Evolutionary conservation across 2,113 vertebrate species (phyloP).

Genomic region (Apodemus sylvaticus): DNA sequence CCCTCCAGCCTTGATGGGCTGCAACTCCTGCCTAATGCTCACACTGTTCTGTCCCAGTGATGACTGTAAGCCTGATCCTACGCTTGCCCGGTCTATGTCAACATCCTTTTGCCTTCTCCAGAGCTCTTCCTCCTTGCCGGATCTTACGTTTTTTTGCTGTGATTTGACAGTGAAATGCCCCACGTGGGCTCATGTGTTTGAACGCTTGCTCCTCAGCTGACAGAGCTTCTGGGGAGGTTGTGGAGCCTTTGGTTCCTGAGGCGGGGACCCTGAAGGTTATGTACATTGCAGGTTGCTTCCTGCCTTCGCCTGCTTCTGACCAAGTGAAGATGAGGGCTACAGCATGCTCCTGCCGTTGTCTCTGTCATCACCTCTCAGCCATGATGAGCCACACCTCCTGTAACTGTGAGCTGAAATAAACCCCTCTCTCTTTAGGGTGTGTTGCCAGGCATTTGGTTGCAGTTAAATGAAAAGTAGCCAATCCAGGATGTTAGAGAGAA

Average conservation of each 20-base stretch:
- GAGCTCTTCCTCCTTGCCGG: not conserved
- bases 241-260: not conserved
- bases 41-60: not conserved
- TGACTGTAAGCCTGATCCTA: fast-evolving
- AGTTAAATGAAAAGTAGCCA: not conserved
- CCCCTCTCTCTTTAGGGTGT: too few relatives aligned
- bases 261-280: not conserved
- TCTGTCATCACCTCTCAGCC: not conserved
- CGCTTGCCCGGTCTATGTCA: not conserved
- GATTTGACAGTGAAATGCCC: not conserved
- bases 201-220: not conserved
- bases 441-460: not conserved
- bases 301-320: not conserved
- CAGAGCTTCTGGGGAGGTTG: not conserved
- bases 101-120: not conserved
- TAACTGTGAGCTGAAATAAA: not conserved
- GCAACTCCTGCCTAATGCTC: not conserved
- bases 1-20: not conserved
- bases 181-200: not conserved
- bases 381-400: not conserved
- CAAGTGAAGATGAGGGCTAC: not conserved
- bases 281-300: not conserved
- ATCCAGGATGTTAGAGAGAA: too few relatives aligned
- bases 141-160: not conserved
- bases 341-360: not conserved